Percentiles rank a stretch among this genome's conserved stretches.
phyloP scores from a whole-genome alignment of 2,888 invertebrate genomes.

The Lagria hirta region DNA sequence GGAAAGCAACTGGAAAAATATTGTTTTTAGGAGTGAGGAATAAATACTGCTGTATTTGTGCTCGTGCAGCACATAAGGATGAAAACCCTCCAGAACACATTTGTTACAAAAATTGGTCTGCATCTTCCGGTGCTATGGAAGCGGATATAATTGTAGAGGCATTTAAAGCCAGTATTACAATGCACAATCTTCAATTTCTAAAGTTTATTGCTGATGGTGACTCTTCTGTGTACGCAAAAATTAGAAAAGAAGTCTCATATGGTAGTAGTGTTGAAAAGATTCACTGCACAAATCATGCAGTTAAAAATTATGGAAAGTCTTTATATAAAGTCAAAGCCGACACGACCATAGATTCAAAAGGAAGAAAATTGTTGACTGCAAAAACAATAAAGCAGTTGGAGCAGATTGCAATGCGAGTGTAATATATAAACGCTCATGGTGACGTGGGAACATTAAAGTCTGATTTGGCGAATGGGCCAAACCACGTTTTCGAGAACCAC shows the following conservation, averaged over 20 bases:
- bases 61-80: slow-evolving; percentile 16
- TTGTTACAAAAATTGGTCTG: slow-evolving; percentile 30
- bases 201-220: slow-evolving; percentile 29
- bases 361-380: slow-evolving; percentile 2
- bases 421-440: neutral
- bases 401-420: neutral
- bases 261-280: slow-evolving; percentile 21
- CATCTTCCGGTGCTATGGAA: slow-evolving; percentile 26
- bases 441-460: neutral
- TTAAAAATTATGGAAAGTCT: slow-evolving; percentile 30
- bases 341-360: slow-evolving; percentile 8
- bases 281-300: slow-evolving; percentile 26
- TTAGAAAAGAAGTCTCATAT: slow-evolving; percentile 27
- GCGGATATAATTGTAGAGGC: slow-evolving; percentile 27
- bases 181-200: slow-evolving; percentile 24
- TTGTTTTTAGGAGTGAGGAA: slow-evolving; percentile 28
- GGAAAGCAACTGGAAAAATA: slow-evolving; percentile 21
- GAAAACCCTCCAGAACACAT: slow-evolving; percentile 14
- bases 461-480: neutral
- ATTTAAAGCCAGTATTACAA: slow-evolving; percentile 20
- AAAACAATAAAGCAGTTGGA: neutral
- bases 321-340: slow-evolving; percentile 23
- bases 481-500: neutral
- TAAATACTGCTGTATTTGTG: slow-evolving; percentile 29
- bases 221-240: slow-evolving; percentile 24